Base-by-base conservation (phyloP, 2,888 invertebrate species). In the Eupithecia subumbrata region DNA sequence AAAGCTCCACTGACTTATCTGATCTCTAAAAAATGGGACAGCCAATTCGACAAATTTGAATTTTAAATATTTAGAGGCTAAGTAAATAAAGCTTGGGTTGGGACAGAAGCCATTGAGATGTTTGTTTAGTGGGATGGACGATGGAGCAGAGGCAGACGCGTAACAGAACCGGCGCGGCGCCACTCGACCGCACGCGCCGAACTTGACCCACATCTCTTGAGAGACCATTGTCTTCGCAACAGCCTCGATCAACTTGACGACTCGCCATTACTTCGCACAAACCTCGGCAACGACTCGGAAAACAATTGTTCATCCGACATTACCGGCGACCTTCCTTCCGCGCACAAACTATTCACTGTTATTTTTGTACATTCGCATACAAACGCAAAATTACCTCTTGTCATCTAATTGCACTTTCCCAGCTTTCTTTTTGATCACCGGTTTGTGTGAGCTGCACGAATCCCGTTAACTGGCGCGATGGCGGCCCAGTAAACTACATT, bases 191-290 rank as follows among this genome's bases (percentile, higher is more conserved):
- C 86, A 87, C 88, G 87, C 84, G 84, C 82, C 87, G 88, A 92
- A 93, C 94, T 94, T 94, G 94, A 93, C 94, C 93, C 84, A 94
- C 93, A 91, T 92, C 87, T 86, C 86, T 82, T 82, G 82, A 88
- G 88, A 89, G 86, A 84, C 91, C 85, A 94, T 94, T 94, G 94
- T 94, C 88, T 92, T 87, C 78, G 80, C 80, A 72, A 77, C 84
- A 89, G 83, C 93, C 93, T 92, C 92, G 87, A 86, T 87, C 86
- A 84, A 81, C 87, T 85, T 84, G 78, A 87, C 84, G 84, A 84
- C 82, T 85, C 84, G 76, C 84, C 85, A 88, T 87, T 85, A 85
- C 85, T 82, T 80, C 82, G 84, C 82, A 78, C 81, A 82, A 85
- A 81, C 84, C 84, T 82, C 84, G 75, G 78, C 81, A 76, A 72